Conservation (phyloP, 2,113 vertebrate species). For the Scytalopus superciliaris region DNA sequence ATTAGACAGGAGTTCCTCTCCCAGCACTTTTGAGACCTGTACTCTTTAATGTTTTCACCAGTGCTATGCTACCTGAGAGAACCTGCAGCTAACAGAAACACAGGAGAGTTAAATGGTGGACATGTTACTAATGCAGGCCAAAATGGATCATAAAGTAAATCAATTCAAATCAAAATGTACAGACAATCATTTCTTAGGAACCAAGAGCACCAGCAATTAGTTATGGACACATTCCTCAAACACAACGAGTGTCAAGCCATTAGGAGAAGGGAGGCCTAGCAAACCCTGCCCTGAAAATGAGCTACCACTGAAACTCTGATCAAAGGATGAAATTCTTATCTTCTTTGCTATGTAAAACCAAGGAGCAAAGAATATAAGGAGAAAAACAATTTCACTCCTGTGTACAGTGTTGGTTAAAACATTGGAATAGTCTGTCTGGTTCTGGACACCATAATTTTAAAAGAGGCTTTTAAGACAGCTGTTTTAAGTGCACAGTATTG, state of each 20-base stretch:
- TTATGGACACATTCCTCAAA: not conserved
- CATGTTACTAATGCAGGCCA: not conserved
- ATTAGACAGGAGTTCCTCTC: not conserved
- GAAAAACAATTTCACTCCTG: not conserved
- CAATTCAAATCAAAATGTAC: not conserved
- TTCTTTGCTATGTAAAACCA: not conserved
- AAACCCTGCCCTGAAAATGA: not conserved
- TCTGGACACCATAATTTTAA: not conserved
- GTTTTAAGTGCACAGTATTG: not conserved
- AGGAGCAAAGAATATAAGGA: not conserved
- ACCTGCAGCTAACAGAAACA: not conserved
- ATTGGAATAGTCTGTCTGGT: not conserved
- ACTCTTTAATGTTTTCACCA: not conserved
- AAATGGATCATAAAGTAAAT: not conserved
- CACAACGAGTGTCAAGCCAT: not conserved
- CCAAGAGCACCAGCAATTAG: not conserved
- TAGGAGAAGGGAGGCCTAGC: not conserved
- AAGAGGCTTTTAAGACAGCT: not conserved
- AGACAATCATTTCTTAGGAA: not conserved
- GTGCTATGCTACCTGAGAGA: not conserved
- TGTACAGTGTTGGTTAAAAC: not conserved
- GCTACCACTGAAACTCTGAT: not conserved
- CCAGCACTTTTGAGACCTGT: not conserved
- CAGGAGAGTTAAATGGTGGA: not conserved
- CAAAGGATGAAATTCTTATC: not conserved